Conservation (phyloP, 2,797 vertebrate genomes). For the Syngnathus acus region DNA sequence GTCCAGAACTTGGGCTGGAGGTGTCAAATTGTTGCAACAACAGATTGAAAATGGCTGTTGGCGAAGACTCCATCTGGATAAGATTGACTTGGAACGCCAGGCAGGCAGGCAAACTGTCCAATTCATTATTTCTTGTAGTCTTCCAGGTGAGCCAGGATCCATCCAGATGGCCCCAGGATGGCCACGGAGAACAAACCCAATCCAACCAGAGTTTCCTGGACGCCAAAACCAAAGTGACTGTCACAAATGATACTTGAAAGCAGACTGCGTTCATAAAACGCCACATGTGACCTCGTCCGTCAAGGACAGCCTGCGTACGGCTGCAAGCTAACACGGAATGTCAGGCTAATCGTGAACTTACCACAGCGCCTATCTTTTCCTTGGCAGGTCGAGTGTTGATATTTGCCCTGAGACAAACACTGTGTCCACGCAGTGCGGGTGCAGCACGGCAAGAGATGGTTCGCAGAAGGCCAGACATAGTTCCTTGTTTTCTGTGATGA, state of each 20-base stretch:
- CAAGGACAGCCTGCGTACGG: slow-evolving; percentile 33
- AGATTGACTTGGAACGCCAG: slow-evolving; percentile 7
- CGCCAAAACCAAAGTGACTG: neutral
- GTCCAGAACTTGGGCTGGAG: neutral
- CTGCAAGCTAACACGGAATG: neutral
- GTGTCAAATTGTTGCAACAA: neutral
- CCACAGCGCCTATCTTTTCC: slow-evolving; percentile 8
- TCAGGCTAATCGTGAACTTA: slow-evolving; percentile 10
- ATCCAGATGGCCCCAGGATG: slow-evolving; percentile 71
- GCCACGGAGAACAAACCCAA: slow-evolving; percentile 44
- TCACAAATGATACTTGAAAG: neutral
- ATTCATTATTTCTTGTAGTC: slow-evolving; percentile 71
- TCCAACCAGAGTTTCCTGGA: slow-evolving; percentile 42
- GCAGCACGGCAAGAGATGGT: slow-evolving; percentile 22
- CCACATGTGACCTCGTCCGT: slow-evolving; percentile 29
- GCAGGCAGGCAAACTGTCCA: slow-evolving; percentile 14
- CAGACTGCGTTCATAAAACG: neutral
- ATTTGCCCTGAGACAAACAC: slow-evolving; percentile 19
- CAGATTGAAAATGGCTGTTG: neutral
- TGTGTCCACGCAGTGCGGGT: slow-evolving; percentile 18
- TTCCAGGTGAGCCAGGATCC: slow-evolving; percentile 75
- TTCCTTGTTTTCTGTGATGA: neutral
- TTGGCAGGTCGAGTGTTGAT: slow-evolving; percentile 13
- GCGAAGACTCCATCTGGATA: neutral
- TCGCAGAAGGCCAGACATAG: slow-evolving; percentile 38